Evolutionary conservation across 2,888 invertebrate species (phyloP).

Genomic region (Aphidius colemani): DNA sequence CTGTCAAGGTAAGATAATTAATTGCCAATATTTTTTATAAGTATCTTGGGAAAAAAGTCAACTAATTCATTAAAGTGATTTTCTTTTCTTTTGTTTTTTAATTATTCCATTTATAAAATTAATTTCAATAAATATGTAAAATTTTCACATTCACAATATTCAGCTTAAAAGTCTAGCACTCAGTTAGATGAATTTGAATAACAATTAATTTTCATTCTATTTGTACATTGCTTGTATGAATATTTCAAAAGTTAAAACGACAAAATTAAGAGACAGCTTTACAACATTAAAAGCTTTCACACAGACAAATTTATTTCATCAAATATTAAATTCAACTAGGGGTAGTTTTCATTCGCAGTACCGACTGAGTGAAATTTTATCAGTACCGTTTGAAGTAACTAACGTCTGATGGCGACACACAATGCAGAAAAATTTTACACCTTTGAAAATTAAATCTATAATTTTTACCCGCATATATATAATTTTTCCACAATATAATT

Average conservation of each 20-base stretch:
- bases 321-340: no score
- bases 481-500: constrained; percentile 14
- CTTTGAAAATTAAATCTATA: no score
- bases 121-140: neutral
- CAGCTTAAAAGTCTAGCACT: no score
- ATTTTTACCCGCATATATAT: no score
- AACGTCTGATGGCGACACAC: constrained; percentile 51
- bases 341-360: constrained; percentile 31
- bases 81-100: neutral
- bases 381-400: constrained; percentile 18
- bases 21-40: constrained; percentile 2
- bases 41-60: neutral
- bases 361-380: constrained; percentile 43
- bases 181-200: no score
- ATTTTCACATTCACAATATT: neutral
- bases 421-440: constrained; percentile 28
- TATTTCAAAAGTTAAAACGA: no score
- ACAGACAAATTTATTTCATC: no score
- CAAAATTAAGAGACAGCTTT: no score
- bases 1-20: constrained; percentile 25
- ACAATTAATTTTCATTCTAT: no score
- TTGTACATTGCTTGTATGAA: no score
- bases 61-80: neutral
- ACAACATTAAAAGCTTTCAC: no score
- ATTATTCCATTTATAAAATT: neutral